Conservation (phyloP, 1,140 invertebrate species). For the Stenopsyche tienmushanensis region DNA sequence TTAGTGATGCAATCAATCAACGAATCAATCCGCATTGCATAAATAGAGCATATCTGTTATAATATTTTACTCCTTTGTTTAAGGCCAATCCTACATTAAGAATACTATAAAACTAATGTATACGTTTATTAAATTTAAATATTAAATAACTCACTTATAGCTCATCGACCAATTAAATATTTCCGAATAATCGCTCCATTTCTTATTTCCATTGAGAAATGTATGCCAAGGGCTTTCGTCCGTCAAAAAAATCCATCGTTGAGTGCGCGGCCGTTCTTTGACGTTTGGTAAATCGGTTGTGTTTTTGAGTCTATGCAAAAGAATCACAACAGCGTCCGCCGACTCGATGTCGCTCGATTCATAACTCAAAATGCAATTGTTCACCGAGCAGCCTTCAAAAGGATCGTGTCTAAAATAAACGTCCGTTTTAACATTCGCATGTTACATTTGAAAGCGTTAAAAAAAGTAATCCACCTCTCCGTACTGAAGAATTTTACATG, state of each 20-base stretch:
- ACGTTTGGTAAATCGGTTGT: conserved; percentile 1
- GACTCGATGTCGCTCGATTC: conserved; percentile 46
- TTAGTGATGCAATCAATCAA: neutral
- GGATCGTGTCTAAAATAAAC: conserved; percentile 49
- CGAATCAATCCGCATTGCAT: no score
- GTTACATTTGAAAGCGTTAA: neutral
- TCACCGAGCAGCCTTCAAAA: conserved; percentile 58
- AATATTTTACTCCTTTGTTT: neutral
- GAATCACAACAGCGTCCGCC: conserved; percentile 61
- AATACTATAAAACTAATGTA: neutral
- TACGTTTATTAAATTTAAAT: neutral
- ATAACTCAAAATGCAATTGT: conserved; percentile 58
- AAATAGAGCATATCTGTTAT: no score
- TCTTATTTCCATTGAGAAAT: conserved; percentile 47
- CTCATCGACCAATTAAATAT: conserved; percentile 76
- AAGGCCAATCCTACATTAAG: neutral
- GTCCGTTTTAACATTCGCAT: no score
- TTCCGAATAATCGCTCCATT: conserved; percentile 52
- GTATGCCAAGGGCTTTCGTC: conserved; percentile 62
- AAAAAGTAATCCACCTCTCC: conserved; percentile 14
- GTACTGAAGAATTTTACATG: conserved; percentile 11
- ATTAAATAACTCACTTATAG: conserved; percentile 52
- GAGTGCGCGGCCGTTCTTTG: conserved; percentile 37
- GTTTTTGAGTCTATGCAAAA: conserved; percentile 55
- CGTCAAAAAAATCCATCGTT: conserved; percentile 64